Evolutionary conservation across 2,797 vertebrate species (phyloP), one percentile per base, ranked within the genome.

Genomic region (Hozukius guyotensis): DNA sequence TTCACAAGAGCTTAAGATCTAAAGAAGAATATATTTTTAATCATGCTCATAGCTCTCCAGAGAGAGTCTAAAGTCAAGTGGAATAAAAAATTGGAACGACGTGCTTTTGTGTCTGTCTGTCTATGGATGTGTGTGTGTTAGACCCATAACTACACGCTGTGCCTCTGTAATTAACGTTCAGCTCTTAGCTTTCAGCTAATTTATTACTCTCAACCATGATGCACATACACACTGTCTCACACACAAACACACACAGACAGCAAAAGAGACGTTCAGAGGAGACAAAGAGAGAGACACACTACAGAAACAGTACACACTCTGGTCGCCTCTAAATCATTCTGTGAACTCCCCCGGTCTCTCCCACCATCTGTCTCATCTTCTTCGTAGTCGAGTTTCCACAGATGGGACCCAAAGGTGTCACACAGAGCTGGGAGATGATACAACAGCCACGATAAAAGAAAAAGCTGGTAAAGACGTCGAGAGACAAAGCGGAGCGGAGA

Each of bases 281-380:
- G 46, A 52, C 25, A 53, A 49, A 36, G 16, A 60, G 27, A 76
- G 18, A 55, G 1, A 31, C 20, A 31, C 20, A 62, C 5, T 46
- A 46, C 42, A 2, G 42, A 46, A 46, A 46, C 42, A 46, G 42
- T 18, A 72, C 31, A 55, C 52, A 78, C 61, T 46, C 14, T 46
- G 42, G 42, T 18, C 16, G 14, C 42, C 42, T 46, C 42, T 46
- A 46, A 46, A 46, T 18, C 42, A 70, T 32, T 11, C 42, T 18
- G 42, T 14, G 20, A 65, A 70, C 36, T 72, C 73, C 31, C 31
- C 16, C 3, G 5, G 24, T 74, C 42, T 72, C 62, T 25, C 36
- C 62, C 31, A 63, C 77, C 88, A 90, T 88, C 77, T 86, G 81
- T 78, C 80, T 78, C 34, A 31, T 86, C 67, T 62, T 68, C 55